Conservation (phyloP, 2,888 invertebrate genomes). For the Melipona bicolor region DNA sequence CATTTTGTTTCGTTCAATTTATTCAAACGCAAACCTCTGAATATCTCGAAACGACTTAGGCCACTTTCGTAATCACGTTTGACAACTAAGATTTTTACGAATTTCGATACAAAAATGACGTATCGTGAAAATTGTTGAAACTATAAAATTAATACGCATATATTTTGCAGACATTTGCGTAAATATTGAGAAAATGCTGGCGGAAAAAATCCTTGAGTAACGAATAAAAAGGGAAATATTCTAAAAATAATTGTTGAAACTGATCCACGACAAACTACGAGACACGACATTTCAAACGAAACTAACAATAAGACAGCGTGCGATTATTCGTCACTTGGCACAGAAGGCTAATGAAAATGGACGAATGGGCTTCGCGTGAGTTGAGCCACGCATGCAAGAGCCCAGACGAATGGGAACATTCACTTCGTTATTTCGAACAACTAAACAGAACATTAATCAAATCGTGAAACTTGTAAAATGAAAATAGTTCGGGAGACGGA, state of each 20-base stretch:
- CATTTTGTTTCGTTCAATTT: too few relatives aligned
- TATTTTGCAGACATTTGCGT: background rate
- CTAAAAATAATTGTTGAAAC: background rate
- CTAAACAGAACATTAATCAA: background rate
- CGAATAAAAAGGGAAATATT: background rate
- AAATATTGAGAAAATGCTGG: background rate
- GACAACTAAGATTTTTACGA: too few relatives aligned
- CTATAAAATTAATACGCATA: background rate
- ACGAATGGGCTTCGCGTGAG: background rate
- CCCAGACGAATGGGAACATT: background rate
- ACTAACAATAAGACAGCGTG: background rate
- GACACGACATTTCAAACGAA: background rate
- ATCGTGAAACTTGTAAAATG: background rate
- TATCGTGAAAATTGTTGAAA: background rate
- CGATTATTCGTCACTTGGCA: background rate
- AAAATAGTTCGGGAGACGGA: background rate
- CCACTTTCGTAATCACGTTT: too few relatives aligned
- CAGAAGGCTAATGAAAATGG: background rate
- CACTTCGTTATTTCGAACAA: background rate
- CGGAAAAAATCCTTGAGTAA: background rate
- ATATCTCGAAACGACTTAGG: too few relatives aligned
- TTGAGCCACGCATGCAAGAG: background rate
- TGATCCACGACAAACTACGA: background rate
- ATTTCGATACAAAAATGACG: too few relatives aligned
- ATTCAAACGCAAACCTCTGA: too few relatives aligned